Evolutionary conservation across 2,797 vertebrate genomes (phyloP), one percentile per base, ranked within the genome.

Genomic region (Emydoidea blandingii): DNA sequence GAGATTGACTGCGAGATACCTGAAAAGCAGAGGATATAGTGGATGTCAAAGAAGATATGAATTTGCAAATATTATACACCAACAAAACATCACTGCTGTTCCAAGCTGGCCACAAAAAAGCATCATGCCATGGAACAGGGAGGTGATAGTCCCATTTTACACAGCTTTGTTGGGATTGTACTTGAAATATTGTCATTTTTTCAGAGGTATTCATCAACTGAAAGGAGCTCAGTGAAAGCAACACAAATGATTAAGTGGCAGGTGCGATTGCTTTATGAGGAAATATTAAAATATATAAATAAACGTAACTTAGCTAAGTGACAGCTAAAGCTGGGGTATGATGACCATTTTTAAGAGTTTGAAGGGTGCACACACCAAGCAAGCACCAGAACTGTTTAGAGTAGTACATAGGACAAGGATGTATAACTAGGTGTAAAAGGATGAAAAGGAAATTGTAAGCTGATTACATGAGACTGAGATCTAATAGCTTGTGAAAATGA

Each of bases 21-120:
- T 81, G 59, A 92, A 90, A 95, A 86, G 49, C 41, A 88, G 79
- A 78, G 41, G 74, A 95, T 91, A 86, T n/a, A 88, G 27, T 81
- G 8, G 21, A 2, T 54, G 79, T 87, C 53, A 91, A 89, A 93
- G 37, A 18, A 41, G 78, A 82, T 44, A 23, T 31, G 87, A 83
- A 84, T 95, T 87, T 54, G 74, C 80, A 86, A 86, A 54, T 41
- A 87, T 0, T 0, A 49, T 78, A 82, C 11, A 82, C 34, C 44
- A 79, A 68, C 50, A 37, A 95, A 78, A 86, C 10, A 57, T 54
- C 54, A 25, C 54, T 54, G 54, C 53, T 54, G 54, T 82, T 47
- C 19, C 88, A 87, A 50, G 47, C 27, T 80, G 50, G 29, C 34
- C 23, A 4, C 88, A 79, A 9, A 54, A 41, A 72, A 88, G 82